These are phyloP conservation scores for Noctilio leporinus DNA, from an alignment of 2,113 vertebrate species.

Conservation along the genomic window DNA sequence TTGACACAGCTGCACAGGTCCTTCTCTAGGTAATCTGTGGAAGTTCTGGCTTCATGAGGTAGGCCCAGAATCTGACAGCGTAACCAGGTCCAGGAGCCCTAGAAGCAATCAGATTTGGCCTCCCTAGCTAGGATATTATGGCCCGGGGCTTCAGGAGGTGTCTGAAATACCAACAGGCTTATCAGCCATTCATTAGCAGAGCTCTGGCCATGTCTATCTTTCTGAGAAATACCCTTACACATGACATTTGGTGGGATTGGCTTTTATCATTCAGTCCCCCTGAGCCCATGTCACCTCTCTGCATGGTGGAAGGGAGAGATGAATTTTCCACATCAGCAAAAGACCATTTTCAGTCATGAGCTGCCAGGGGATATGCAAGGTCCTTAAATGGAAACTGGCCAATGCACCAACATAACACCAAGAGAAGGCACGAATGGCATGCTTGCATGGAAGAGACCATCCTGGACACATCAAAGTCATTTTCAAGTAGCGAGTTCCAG, in stretches of 20 bases:
- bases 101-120: no score
- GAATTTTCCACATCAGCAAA: conserved; percentile 12
- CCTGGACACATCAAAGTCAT: conserved; percentile 20
- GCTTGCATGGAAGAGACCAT: not conserved
- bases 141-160: not conserved
- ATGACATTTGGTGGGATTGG: rapidly evolving
- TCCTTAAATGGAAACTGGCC: conserved; percentile 55
- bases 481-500: conserved; percentile 16
- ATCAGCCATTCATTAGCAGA: not conserved
- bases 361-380: conserved; percentile 17
- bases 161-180: not conserved
- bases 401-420: not conserved
- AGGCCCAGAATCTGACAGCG: not conserved
- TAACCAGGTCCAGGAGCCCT: not conserved
- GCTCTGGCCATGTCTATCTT: rapidly evolving
- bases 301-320: not conserved
- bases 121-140: not conserved
- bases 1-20: not conserved
- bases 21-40: not conserved
- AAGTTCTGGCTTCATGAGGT: not conserved
- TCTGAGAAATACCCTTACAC: not conserved
- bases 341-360: not conserved
- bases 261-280: not conserved
- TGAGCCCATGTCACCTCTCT: not conserved
- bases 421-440: not conserved